Evolutionary conservation across 2,888 invertebrate species (phyloP).

Genomic region (Linhomoeus sp.): DNA sequence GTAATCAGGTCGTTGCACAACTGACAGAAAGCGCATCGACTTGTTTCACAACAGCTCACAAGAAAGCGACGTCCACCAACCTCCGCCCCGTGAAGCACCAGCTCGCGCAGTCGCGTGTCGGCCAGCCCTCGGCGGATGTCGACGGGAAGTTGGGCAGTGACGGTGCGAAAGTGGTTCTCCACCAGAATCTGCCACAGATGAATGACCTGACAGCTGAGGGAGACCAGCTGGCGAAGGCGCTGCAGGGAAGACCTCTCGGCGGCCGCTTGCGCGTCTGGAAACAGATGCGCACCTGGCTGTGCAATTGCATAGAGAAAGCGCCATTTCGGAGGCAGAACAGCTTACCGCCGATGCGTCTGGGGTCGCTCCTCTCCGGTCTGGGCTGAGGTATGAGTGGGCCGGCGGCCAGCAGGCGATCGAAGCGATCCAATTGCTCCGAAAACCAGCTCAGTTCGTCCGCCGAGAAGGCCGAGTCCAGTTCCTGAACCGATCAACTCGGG

Average conservation of each 20-base stretch:
- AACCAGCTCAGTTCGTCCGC: slow-evolving; percentile 51
- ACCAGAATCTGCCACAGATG: slow-evolving; percentile 77
- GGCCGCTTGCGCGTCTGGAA: too few species aligned
- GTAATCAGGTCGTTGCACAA: slow-evolving; percentile 48
- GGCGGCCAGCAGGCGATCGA: slow-evolving; percentile 32
- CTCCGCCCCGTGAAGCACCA: neutral
- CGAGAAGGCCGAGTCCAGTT: slow-evolving; percentile 48
- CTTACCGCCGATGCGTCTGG: too few species aligned
- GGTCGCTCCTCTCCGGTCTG: too few species aligned
- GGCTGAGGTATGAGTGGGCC: neutral
- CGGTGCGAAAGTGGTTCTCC: slow-evolving; percentile 69
- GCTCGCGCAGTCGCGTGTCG: neutral
- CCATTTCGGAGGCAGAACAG: too few species aligned
- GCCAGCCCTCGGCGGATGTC: slow-evolving; percentile 1
- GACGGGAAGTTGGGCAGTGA: slow-evolving; percentile 31
- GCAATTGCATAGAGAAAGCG: too few species aligned
- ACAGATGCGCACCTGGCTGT: too few species aligned
- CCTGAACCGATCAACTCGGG: slow-evolving; percentile 6
- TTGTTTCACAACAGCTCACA: too few species aligned
- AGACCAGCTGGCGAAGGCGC: slow-evolving; percentile 31
- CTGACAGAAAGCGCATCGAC: slow-evolving; percentile 17
- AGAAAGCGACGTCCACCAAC: neutral
- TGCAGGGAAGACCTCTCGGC: slow-evolving; percentile 27
- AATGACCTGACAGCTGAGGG: slow-evolving; percentile 64
- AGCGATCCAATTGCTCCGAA: slow-evolving; percentile 50